Evolutionary conservation across 2,888 invertebrate species (phyloP).

Genomic region (Neoaliturus tenellus): DNA sequence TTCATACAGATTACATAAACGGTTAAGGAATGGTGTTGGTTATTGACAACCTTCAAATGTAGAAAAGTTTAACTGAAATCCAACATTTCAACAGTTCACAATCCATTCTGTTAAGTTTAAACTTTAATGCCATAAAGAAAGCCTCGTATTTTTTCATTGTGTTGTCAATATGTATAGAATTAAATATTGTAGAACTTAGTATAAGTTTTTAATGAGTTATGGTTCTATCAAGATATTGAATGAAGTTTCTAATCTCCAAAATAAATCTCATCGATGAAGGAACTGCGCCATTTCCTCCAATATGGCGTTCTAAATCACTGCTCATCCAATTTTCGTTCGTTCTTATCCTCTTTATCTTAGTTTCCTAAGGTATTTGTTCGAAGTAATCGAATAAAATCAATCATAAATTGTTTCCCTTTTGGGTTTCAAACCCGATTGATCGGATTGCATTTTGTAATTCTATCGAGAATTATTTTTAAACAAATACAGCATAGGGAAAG

Average conservation of each 20-base stretch:
- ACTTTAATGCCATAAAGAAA: too few species aligned
- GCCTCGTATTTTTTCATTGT: too few species aligned
- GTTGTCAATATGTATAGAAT: too few species aligned
- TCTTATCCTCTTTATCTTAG: slow-evolving; percentile 24
- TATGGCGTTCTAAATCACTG: slow-evolving; percentile 18
- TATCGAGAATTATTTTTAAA: too few species aligned
- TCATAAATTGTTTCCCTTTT: not conserved
- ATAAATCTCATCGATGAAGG: slow-evolving; percentile 33
- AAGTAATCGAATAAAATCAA: not conserved
- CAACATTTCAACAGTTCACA: too few species aligned
- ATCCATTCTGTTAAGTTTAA: too few species aligned
- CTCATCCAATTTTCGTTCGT: slow-evolving; percentile 25
- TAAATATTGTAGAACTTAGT: not conserved
- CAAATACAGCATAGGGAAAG: not conserved
- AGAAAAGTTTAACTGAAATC: too few species aligned
- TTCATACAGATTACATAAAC: too few species aligned
- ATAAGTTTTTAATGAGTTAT: not conserved
- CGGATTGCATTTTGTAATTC: not conserved
- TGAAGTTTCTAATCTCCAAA: slow-evolving; percentile 29
- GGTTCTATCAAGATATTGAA: slow-evolving; percentile 8
- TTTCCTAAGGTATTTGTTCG: slow-evolving; percentile 21
- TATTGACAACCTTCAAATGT: too few species aligned
- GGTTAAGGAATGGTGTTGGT: too few species aligned
- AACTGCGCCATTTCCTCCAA: slow-evolving; percentile 30
- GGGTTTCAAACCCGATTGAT: not conserved